These are phyloP conservation scores for Leguminivora glycinivorella DNA, from an alignment of 1,140 invertebrate genomes.

Conservation along the genomic window DNA sequence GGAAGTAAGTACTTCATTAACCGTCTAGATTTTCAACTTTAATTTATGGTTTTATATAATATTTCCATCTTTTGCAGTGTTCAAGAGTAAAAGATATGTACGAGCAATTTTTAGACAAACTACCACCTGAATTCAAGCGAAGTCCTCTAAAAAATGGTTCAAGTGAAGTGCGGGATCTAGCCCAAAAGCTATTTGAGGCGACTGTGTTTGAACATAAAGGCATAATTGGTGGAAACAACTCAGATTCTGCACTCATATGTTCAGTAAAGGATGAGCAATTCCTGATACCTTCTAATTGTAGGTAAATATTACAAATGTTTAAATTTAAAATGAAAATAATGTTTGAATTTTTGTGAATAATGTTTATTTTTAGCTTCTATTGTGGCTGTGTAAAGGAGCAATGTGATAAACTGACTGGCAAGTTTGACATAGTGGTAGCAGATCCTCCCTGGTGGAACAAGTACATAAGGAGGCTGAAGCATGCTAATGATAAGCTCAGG, in stretches of 20 bases:
- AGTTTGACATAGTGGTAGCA: slow-evolving; percentile 90
- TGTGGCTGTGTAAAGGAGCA: slow-evolving; percentile 65
- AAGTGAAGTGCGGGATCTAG: slow-evolving; percentile 47
- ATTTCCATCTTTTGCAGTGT: slow-evolving; percentile 42
- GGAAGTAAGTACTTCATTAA: slow-evolving; percentile 39
- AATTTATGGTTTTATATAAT: not conserved
- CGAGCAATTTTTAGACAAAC: slow-evolving; percentile 41
- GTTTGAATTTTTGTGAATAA: slow-evolving; percentile 30
- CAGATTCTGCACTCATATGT: slow-evolving; percentile 50
- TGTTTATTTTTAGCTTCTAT: slow-evolving; percentile 55
- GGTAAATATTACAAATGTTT: slow-evolving; percentile 47
- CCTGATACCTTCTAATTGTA: slow-evolving; percentile 64
- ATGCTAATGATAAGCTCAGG: slow-evolving; percentile 79
- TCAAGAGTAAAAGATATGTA: slow-evolving; percentile 46
- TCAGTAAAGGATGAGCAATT: slow-evolving; percentile 54
- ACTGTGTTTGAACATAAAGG: slow-evolving; percentile 50
- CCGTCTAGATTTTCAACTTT: not conserved
- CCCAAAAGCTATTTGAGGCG: slow-evolving; percentile 55
- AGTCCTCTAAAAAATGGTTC: slow-evolving; percentile 42
- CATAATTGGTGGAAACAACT: slow-evolving; percentile 61
- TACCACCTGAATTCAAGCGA: slow-evolving; percentile 40
- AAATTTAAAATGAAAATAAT: not conserved
- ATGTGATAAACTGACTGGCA: slow-evolving; percentile 53
- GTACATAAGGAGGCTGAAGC: slow-evolving; percentile 90
- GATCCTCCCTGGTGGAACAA: slow-evolving; percentile 98